phyloP scores from a whole-genome alignment of 2,113 vertebrate genomes.

The Tenrec ecaudatus region DNA sequence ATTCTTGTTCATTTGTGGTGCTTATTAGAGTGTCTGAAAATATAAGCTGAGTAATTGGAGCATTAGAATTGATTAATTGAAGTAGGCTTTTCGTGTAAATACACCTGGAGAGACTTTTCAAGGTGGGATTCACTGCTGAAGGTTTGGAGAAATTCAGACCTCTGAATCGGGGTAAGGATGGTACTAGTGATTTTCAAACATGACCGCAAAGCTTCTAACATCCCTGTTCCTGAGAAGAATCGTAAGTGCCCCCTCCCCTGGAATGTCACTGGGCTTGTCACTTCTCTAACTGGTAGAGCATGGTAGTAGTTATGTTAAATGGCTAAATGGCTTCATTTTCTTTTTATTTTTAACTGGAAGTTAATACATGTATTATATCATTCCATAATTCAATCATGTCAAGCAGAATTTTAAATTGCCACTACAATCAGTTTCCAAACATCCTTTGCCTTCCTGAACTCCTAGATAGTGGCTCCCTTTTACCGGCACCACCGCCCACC shows the following conservation, averaged over 20 bases:
- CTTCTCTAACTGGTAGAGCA: background rate
- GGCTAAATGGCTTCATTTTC: background rate
- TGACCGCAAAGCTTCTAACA: background rate
- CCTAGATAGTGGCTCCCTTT: too few species aligned
- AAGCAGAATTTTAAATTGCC: too few species aligned
- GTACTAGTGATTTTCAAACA: background rate
- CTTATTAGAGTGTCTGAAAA: conserved; percentile 81
- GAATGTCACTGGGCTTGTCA: background rate
- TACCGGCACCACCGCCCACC: too few species aligned
- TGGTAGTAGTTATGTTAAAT: background rate
- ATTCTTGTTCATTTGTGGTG: conserved; percentile 78
- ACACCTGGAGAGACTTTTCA: conserved; percentile 79
- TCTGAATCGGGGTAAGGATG: background rate
- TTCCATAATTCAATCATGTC: too few species aligned
- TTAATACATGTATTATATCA: too few species aligned
- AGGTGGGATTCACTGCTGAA: conserved; percentile 70
- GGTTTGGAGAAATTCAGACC: conserved; percentile 40
- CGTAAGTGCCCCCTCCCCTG: background rate
- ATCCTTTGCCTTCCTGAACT: too few species aligned
- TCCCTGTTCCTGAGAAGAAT: background rate
- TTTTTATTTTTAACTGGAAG: too few species aligned
- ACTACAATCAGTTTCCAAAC: too few species aligned
- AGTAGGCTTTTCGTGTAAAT: conserved; percentile 83
- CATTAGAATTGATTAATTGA: conserved; percentile 83
- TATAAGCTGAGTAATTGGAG: conserved; percentile 82